A percentile compares a stretch with the other conserved stretches of the same genome.
These are phyloP conservation scores for Ellobium chinense DNA, from an alignment of 2,888 invertebrate genomes.

Conservation along the genomic window DNA sequence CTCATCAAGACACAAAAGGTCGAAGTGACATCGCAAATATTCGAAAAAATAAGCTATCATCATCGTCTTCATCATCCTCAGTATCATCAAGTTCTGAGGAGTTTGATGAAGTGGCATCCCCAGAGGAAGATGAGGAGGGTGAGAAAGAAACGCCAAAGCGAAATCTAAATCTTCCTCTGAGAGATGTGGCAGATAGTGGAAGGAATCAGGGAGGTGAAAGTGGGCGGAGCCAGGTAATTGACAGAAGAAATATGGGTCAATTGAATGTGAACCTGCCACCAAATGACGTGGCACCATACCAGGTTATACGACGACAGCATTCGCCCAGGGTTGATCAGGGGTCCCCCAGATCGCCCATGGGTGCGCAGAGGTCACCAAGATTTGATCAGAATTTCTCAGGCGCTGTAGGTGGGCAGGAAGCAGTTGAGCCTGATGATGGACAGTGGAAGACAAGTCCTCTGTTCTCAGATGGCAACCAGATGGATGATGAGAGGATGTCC, in stretches of 20 bases:
- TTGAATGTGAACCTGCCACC: not conserved
- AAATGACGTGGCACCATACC: not conserved
- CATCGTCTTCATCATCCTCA: slow-evolving; percentile 19
- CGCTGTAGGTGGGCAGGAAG: not conserved
- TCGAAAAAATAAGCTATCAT: slow-evolving; percentile 26
- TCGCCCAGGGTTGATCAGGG: slow-evolving; percentile 30
- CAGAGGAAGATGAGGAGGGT: slow-evolving; percentile 1
- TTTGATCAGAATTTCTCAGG: not conserved
- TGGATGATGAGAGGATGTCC: slow-evolving; percentile 40
- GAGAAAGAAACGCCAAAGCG: not conserved
- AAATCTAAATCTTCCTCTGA: not conserved
- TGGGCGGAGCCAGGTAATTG: too few species aligned
- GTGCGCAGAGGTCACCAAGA: not conserved
- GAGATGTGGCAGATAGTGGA: not conserved
- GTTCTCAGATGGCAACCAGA: not conserved
- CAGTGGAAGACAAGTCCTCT: not conserved
- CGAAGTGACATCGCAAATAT: slow-evolving; percentile 35
- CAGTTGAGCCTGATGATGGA: not conserved
- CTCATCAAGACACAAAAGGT: not conserved
- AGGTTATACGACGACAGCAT: slow-evolving; percentile 32
- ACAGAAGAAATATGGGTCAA: not conserved
- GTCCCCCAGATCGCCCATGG: not conserved
- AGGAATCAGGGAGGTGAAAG: not conserved
- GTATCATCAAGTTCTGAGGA: slow-evolving; percentile 27
- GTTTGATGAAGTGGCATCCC: slow-evolving; percentile 38